These are phyloP conservation scores for Cheirogaleus medius DNA, from an alignment of 2,113 vertebrate species.

Conservation along the genomic window DNA sequence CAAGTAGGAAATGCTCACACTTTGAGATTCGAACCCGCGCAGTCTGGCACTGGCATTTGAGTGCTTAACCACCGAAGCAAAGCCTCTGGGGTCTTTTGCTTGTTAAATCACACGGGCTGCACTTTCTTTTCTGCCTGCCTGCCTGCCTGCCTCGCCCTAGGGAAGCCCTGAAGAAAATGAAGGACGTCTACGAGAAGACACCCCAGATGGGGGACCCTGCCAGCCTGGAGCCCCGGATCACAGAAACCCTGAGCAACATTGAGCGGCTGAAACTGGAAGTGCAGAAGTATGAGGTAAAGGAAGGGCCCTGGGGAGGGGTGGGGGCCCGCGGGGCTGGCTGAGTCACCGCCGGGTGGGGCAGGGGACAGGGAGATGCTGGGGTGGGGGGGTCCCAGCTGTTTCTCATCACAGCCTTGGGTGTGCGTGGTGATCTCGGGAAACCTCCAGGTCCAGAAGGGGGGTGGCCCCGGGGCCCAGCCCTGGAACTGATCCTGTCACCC, in stretches of 20 bases:
- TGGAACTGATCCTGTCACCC: neutral
- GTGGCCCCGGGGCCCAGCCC: neutral
- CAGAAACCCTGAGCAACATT: constrained; percentile 90
- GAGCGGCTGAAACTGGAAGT: constrained; percentile 89
- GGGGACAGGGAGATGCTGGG: neutral
- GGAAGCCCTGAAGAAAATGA: constrained; percentile 94
- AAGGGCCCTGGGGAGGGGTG: constrained; percentile 40
- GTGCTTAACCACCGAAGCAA: neutral
- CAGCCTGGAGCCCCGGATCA: constrained; percentile 90
- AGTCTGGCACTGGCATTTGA: neutral
- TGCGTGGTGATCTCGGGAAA: constrained; percentile 55
- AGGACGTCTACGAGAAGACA: constrained; percentile 94
- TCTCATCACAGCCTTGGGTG: constrained; percentile 55
- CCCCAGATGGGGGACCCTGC: constrained; percentile 94
- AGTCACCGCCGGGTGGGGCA: constrained; percentile 54
- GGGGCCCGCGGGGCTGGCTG: neutral
- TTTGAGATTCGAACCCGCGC: neutral
- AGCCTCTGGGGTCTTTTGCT: neutral
- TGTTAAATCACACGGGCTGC: neutral
- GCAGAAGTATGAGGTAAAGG: constrained; percentile 91
- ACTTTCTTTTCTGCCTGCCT: neutral
- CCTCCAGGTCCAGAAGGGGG: neutral
- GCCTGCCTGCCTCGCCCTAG: constrained; percentile 72
- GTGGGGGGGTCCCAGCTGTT: constrained; percentile 49
- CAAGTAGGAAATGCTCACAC: neutral